Evolutionary conservation across 2,113 vertebrate genomes (phyloP), one percentile per base, ranked within the genome.

Genomic region (Collichthys lucidus): DNA sequence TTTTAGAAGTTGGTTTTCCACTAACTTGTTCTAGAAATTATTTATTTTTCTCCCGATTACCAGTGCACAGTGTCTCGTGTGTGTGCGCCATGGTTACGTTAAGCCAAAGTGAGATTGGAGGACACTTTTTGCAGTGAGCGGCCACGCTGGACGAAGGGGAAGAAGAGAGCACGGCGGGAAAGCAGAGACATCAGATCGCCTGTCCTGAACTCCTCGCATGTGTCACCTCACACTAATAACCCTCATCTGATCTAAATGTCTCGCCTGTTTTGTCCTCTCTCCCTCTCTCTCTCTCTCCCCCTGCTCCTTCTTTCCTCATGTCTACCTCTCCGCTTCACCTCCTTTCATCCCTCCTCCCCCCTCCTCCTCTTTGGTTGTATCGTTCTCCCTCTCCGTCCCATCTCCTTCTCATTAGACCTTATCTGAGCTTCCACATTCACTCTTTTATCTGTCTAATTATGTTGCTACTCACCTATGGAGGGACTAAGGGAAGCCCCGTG

Each of bases 371-470:
- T 24, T 2, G n/a, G 42, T 31, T 49, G 70, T 46, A 46, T 57
- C 65, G 20, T 14, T 75, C 61, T 68, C 22, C 55, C 15, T 40
- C 35, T 72, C 49, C 26, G 44, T 74, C 86, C 85, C 70, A 22
- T 85, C 90, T 89, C 82, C 74, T 81, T 92, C 94, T 94, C 92
- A 93, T 94, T 92, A 94, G 91, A 90, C 84, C 91, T 94, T 95
- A 95, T 95, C 95, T 91, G 55, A 65, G 77, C 83, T 4, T 83
- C 89, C 86, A 89, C 89, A 88, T 93, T 92, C 93, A 88, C 77
- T 79, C 31, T 88, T 94, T 94, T 94, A 94, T 94, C 94, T 93
- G 86, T 94, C 90, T 95, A 95, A 95, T 96, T 95, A 95, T 94
- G 89, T 93, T 84, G 87, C 94, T 90, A 26, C 89, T 91, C 92